Conservation (phyloP, 2,888 invertebrate species). For the Leptinotarsa juncta region DNA sequence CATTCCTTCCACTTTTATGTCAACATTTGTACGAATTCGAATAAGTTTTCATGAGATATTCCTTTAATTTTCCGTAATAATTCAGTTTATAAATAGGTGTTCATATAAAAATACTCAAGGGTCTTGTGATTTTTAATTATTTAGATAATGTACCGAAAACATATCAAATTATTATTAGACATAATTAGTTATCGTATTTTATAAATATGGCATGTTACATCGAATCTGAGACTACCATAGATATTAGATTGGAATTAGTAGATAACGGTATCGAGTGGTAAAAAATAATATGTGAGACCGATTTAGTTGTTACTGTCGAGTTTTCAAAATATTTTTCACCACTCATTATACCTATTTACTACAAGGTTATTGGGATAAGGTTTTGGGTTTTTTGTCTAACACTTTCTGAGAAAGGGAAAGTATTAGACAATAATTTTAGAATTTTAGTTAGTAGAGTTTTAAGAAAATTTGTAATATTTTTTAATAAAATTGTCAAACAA, state of each 20-base stretch:
- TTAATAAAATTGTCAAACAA: conserved; percentile 9
- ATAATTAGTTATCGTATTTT: not conserved
- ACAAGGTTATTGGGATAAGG: conserved; percentile 13
- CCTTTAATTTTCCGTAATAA: no score
- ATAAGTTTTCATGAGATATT: no score
- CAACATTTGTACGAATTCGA: no score
- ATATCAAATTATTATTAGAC: no score
- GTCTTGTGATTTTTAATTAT: no score
- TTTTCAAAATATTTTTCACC: conserved; percentile 11
- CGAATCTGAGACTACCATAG: not conserved
- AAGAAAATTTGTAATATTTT: conserved; percentile 3
- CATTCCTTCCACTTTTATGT: no score
- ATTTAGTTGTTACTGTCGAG: not conserved
- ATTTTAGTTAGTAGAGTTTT: no score
- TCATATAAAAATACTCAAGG: no score
- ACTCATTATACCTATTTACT: not conserved
- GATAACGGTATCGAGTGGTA: conserved; percentile 1
- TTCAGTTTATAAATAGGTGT: no score
- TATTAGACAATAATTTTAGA: conserved; percentile 9
- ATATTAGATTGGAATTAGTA: not conserved
- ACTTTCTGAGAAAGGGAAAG: conserved; percentile 10
- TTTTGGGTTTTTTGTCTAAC: conserved; percentile 25
- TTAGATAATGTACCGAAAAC: no score
- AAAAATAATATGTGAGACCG: not conserved
- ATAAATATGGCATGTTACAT: not conserved